Evolutionary conservation across 2,888 invertebrate genomes (phyloP).

Genomic region (Entomobrya multifasciata): DNA sequence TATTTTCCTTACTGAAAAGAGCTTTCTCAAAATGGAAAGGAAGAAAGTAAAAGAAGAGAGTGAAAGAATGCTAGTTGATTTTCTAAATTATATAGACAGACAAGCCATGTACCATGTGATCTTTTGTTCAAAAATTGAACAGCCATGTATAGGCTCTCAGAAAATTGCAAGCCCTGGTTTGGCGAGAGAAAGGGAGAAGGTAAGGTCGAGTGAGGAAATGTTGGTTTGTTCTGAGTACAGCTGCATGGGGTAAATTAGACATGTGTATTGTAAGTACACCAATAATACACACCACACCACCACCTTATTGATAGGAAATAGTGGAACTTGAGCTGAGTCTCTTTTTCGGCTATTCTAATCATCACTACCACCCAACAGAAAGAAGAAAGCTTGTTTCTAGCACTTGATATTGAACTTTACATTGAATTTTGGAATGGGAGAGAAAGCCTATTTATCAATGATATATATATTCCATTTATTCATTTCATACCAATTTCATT

Average conservation of each 20-base stretch:
- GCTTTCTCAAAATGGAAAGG: no score
- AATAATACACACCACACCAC: not conserved
- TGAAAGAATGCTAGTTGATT: not conserved
- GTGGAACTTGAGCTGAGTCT: no score
- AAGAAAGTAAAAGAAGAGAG: not conserved
- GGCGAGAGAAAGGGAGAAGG: not conserved
- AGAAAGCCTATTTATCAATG: no score
- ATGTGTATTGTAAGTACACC: conserved; percentile 16
- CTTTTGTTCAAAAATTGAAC: not conserved
- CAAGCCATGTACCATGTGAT: not conserved
- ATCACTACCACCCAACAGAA: not conserved
- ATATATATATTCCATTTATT: no score
- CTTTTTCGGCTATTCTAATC: no score
- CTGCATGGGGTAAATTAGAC: conserved; percentile 59
- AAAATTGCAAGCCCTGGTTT: no score
- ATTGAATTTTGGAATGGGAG: no score
- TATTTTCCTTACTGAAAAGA: no score
- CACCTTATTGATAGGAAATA: not conserved
- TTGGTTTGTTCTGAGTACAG: no score
- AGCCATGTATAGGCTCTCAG: no score
- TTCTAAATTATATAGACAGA: conserved; percentile 26
- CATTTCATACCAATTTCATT: no score
- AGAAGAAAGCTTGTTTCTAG: not conserved
- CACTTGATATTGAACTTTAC: no score
- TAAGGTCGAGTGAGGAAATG: not conserved